Evolutionary conservation across 2,888 invertebrate genomes (phyloP), one percentile per base, ranked within the genome.

Genomic region (Mythimna pallens): DNA sequence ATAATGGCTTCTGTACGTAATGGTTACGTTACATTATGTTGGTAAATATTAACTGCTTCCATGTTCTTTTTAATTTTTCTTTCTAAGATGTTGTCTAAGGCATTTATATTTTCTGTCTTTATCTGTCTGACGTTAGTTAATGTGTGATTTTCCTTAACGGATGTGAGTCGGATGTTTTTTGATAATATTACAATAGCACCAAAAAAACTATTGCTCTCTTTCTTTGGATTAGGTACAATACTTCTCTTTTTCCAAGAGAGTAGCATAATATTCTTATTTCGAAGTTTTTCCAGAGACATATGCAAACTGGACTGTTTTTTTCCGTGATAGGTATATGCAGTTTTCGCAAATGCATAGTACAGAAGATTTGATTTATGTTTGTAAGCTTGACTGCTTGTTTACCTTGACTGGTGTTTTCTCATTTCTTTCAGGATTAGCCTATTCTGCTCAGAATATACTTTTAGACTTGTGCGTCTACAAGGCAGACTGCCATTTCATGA

Each of bases 31-130:
- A 59, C 59, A 57, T 20, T 52, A 1, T 36, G n/a, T 57, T 78
- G 50, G 50, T 65, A 78, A 78, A 78, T 65, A 65, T 57, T 30
- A 30, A 30, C 43, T 36, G 25, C n/a, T 69, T 10, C 3, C 12
- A 50, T 54, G 5, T 50, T 30, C 47, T 67, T 57, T 30, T 25
- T 30, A 20, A 5, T 36, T 1, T 58, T 10, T 61, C 14, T n/a
- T 17, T 69, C 10, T 43, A 2, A 36, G 25, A 47, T 52, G 20
- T 47, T n/a, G 9, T 54, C 36, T 14, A 9, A n/a, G 20, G 10
- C 76, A 10, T 74, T 22, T 34, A 17, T 12, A 6, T n/a, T 65
- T 25, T 58, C 54, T 61, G 8, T 54, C 17, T 43, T 47, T 12
- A 30, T 43, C 43, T 30, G 43, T 55, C 47, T 43, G n/a, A 43